Percentiles rank a stretch among this genome's conserved stretches.
Evolutionary conservation across 2,888 invertebrate species (phyloP).

Genomic region (Macaria notata): DNA sequence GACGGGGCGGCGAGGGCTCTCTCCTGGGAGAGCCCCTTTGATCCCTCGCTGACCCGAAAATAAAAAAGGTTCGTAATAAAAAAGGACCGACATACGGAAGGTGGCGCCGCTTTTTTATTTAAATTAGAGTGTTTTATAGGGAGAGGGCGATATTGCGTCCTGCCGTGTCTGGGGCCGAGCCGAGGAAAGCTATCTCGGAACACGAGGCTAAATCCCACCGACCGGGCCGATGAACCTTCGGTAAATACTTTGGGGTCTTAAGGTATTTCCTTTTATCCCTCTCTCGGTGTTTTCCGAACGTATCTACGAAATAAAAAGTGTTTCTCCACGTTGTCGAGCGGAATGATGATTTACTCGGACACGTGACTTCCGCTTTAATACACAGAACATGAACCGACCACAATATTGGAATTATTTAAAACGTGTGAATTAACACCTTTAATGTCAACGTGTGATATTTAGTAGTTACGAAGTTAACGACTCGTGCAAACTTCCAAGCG

Average conservation of each 20-base stretch:
- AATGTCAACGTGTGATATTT: constrained; percentile 40
- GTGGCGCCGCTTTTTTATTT: constrained; percentile 82
- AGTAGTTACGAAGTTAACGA: constrained; percentile 51
- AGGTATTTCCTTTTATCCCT: constrained; percentile 52
- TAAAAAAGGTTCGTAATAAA: constrained; percentile 82
- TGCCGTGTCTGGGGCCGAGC: constrained; percentile 73
- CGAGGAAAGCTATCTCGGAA: constrained; percentile 62
- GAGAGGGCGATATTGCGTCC: constrained; percentile 80
- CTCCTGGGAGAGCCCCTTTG: constrained; percentile 79
- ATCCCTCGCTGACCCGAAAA: constrained; percentile 82
- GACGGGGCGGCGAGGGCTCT: constrained; percentile 59
- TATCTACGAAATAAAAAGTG: constrained; percentile 41
- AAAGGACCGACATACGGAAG: constrained; percentile 82
- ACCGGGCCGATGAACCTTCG: constrained; percentile 58
- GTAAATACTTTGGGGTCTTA: constrained; percentile 57
- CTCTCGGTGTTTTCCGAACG: constrained; percentile 47
- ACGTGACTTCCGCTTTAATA: constrained; percentile 13
- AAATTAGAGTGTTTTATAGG: constrained; percentile 83
- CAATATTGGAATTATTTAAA: not conserved
- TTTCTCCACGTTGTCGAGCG: constrained; percentile 33
- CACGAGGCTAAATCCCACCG: constrained; percentile 59
- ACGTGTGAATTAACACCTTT: constrained; percentile 29
- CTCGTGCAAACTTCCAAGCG: constrained; percentile 40
- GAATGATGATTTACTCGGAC: constrained; percentile 39
- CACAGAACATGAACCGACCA: not conserved